phyloP scores from a whole-genome alignment of 1,140 invertebrate species.

The Cydia strobilella region DNA sequence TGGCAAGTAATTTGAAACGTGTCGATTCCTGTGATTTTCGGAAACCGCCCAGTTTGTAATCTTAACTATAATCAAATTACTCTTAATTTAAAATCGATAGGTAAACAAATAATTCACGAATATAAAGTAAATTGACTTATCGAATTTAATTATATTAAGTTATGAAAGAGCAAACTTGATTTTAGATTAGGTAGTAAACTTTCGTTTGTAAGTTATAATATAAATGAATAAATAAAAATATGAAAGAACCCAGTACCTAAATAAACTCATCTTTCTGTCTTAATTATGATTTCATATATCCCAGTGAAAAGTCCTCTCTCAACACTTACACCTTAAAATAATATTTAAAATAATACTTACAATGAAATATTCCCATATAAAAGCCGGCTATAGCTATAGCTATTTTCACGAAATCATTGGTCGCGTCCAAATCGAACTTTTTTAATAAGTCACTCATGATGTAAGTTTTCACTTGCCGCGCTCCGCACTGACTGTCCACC shows the following conservation, averaged over 20 bases:
- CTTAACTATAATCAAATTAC: slow-evolving; percentile 14
- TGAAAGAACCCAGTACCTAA: neutral
- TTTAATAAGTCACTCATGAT: slow-evolving; percentile 74
- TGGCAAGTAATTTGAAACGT: slow-evolving; percentile 18
- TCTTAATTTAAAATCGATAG: neutral
- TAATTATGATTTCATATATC: neutral
- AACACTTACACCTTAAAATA: slow-evolving; percentile 32
- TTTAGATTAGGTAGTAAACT: too few species aligned
- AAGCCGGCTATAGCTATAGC: slow-evolving; percentile 63
- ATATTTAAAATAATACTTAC: slow-evolving; percentile 58
- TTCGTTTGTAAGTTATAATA: neutral
- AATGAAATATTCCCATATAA: slow-evolving; percentile 65
- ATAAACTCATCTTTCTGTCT: neutral
- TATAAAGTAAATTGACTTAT: too few species aligned
- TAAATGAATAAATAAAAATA: too few species aligned
- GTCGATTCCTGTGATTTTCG: neutral
- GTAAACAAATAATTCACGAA: neutral
- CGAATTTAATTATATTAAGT: too few species aligned
- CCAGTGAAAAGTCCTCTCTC: neutral
- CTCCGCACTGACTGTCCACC: slow-evolving; percentile 69
- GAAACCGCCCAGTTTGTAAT: slow-evolving; percentile 9
- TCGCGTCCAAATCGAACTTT: slow-evolving; percentile 64
- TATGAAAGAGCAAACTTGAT: too few species aligned
- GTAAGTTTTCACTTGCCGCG: slow-evolving; percentile 66
- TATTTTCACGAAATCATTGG: slow-evolving; percentile 66